A percentile compares a stretch with the other conserved stretches of the same genome.
phyloP scores from a whole-genome alignment of 2,888 invertebrate genomes.

The Mantis religiosa region DNA sequence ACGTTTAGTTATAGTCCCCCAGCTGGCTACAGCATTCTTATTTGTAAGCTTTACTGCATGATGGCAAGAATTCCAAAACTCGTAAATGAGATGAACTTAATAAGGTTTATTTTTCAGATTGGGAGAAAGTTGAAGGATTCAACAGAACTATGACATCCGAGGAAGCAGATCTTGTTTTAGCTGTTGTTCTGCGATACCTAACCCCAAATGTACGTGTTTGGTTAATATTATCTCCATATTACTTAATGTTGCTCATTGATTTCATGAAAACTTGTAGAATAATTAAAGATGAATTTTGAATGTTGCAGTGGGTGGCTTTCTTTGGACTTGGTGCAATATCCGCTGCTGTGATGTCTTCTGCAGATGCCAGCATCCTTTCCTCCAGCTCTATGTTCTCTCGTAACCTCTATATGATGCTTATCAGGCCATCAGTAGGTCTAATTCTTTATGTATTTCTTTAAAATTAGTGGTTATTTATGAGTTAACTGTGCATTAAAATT shows the following conservation, averaged over 20 bases:
- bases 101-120: slow-evolving; percentile 44
- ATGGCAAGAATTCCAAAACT: too few species aligned
- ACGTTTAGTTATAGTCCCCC: too few species aligned
- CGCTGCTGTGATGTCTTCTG: slow-evolving; percentile 73
- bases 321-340: slow-evolving; percentile 68
- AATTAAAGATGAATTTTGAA: not conserved
- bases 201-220: slow-evolving; percentile 40
- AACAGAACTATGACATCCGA: slow-evolving; percentile 40
- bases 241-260: not conserved
- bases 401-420: slow-evolving; percentile 63
- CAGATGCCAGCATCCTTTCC: slow-evolving; percentile 66
- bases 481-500: too few species aligned
- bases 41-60: too few species aligned
- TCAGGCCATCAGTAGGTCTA: slow-evolving; percentile 56
- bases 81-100: too few species aligned
- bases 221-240: not conserved
- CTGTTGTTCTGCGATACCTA: slow-evolving; percentile 58
- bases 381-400: slow-evolving; percentile 70
- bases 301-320: slow-evolving; percentile 55
- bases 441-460: too few species aligned
- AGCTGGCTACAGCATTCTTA: too few species aligned
- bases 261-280: not conserved
- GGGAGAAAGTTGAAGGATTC: slow-evolving; percentile 47
- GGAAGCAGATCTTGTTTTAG: slow-evolving; percentile 58
- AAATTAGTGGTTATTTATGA: too few species aligned